These are phyloP conservation scores for Dyspetes luteomarginatus DNA, from an alignment of 2,888 invertebrate species.

Conservation along the genomic window DNA sequence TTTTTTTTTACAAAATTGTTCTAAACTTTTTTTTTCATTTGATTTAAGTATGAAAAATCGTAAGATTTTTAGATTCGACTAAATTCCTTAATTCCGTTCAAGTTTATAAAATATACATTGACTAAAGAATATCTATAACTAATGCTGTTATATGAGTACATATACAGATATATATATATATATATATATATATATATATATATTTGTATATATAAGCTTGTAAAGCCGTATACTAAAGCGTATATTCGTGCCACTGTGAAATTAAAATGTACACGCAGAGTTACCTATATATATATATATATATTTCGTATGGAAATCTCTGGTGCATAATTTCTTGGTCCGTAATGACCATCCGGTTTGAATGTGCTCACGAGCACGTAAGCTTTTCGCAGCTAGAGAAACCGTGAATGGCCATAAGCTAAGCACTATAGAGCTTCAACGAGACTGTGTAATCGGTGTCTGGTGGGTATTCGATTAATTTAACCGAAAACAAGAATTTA, in stretches of 20 bases:
- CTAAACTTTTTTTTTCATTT: too few species aligned
- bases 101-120: too few species aligned
- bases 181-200: conserved; percentile 8
- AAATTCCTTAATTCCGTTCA: too few species aligned
- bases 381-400: conserved; percentile 46
- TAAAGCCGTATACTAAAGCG: conserved; percentile 39
- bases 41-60: too few species aligned
- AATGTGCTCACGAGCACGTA: conserved; percentile 47
- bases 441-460: conserved; percentile 65
- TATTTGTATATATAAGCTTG: conserved; percentile 23
- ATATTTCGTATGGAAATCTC: conserved; percentile 61
- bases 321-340: conserved; percentile 67
- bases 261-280: conserved; percentile 66
- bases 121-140: too few species aligned
- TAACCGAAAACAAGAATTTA: conserved; percentile 58
- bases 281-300: conserved; percentile 8
- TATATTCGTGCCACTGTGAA: conserved; percentile 65
- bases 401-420: conserved; percentile 27
- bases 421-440: conserved; percentile 44
- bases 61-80: too few species aligned
- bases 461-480: conserved; percentile 70
- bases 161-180: not conserved
- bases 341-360: conserved; percentile 65
- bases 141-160: too few species aligned
- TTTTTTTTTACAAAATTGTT: too few species aligned